A percentile compares a stretch with the other conserved stretches of the same genome.
Evolutionary conservation across 2,113 vertebrate species (phyloP).

Genomic region (Etia nguti): DNA sequence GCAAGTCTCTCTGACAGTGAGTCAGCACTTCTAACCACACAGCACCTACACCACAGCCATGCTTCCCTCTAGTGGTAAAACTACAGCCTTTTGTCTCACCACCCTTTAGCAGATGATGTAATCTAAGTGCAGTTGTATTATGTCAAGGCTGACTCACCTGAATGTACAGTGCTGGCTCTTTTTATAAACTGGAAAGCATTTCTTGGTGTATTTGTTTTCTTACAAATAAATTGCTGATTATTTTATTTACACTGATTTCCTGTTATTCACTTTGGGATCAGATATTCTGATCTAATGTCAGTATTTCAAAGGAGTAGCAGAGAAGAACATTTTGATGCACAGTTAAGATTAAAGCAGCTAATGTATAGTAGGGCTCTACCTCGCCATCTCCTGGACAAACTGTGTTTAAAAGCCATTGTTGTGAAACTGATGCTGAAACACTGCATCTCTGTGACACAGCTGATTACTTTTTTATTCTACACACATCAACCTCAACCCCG

Average conservation of each 20-base stretch:
- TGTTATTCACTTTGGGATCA: not conserved
- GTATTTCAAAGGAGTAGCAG: not conserved
- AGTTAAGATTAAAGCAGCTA: not conserved
- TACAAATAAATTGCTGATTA: not conserved
- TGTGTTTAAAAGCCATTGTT: not conserved
- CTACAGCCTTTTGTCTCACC: not conserved
- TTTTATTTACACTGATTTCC: not conserved
- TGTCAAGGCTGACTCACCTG: not conserved
- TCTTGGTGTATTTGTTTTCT: not conserved
- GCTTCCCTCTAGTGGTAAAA: constrained; percentile 30
- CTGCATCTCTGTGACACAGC: not conserved
- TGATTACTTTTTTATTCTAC: not conserved
- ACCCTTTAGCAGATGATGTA: not conserved
- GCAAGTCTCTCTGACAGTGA: constrained; percentile 33
- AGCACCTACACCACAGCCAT: not conserved
- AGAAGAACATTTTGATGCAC: not conserved
- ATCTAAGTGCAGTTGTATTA: not conserved
- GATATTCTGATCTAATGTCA: not conserved
- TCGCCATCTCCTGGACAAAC: not conserved
- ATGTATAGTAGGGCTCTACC: not conserved
- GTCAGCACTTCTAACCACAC: constrained; percentile 29
- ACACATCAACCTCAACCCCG: not conserved
- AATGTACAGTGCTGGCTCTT: not conserved
- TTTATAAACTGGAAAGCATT: not conserved
- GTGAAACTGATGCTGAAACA: not conserved